Base-by-base conservation (phyloP, 2,797 vertebrate species). In the Rhinatrema bivittatum region DNA sequence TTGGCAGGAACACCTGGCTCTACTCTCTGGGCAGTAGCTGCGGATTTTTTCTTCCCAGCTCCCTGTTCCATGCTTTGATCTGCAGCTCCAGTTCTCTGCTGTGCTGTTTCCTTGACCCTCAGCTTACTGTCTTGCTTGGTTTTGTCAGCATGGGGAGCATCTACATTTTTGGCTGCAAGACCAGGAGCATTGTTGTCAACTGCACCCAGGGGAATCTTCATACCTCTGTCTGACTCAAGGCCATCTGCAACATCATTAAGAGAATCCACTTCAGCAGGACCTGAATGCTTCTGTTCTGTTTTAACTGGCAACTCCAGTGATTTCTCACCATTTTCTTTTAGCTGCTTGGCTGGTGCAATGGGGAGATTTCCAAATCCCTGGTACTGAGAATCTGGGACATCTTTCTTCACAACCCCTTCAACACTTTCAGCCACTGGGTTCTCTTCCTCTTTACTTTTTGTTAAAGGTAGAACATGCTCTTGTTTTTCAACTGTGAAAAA, bases 381-480 rank as follows among this genome's bases (percentile, higher is more conserved):
- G 5, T 3, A 22, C 1, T 35, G 24, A 6, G 11, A 50, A 32
- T 56, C 56, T 7, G 2, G 1, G 25, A 17, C 38, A 45, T 63
- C 60, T 5, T 13, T 52, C 5, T 34, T 37, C 5, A 7, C 20
- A 0, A 0, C 25, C 20, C 28, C 17, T 5, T 13, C 18, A 16
- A 56, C 31, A 11, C 20, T 39, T 22, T 29, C 35, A 10, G 9
- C 23, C 1, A 28, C 46, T 0, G 2, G 50, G 9, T 11, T 40
- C 22, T 56, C 43, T 0, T 62, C 67, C 32, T 76, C 80, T 29
- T 55, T 71, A 21, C 50, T 65, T 54, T 16, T 32, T 27, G 54
- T 9, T 1, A 24, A 33, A 1, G 39, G 40, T 10, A 5, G 10
- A 0, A 25, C 69, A 0, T 49, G 56, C 22, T 74, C 82, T 0